Evolutionary conservation across 2,113 vertebrate species (phyloP), one percentile per base, ranked within the genome.

Genomic region (Ageneiosus marmoratus): DNA sequence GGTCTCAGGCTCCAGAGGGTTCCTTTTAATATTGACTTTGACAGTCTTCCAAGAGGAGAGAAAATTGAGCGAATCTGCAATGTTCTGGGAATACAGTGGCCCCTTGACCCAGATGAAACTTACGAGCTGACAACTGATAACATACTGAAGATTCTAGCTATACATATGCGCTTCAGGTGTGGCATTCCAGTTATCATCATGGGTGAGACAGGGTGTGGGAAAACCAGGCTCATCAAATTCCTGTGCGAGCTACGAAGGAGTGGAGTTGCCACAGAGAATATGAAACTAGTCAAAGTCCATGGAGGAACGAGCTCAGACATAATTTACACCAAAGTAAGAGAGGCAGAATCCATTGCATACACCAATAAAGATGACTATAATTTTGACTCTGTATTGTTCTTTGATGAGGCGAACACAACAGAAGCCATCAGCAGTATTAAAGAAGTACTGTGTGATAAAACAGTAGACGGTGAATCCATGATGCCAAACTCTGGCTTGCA

Each of bases 151-250:
- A 97, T 99, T 70, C 83, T 99, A 7, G 97, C 97, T 41, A 96
- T 99, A 16, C 96, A 98, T 86, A 99, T 99, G 97, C 92, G 98
- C 0, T 97, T 99, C 91, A 93, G 97, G 0, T 99, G 97, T 77
- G 94, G 95, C 81, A 99, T 99, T 74, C 98, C 98, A 0, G 97
- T 99, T 1, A 94, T 99, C 56, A 93, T 99, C 90, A 99, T 99
- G 98, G 98, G 98, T 27, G 98, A 99, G 89, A 99, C 98, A 0
- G 98, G 98, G 18, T 99, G 97, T 32, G 98, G 97, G 20, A 99
- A 99, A 79, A 99, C 97, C 0, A 94, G 97, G 53, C 96, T 99
- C 56, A 94, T 99, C 34, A 96, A 94, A 62, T 99, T 96, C 79
- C 92, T 99, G 32, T 98, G 97, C 80, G 93, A 95, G 79, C 74